Conservation (phyloP, 2,797 vertebrate genomes). For the Anabacerthia variegaticeps region DNA sequence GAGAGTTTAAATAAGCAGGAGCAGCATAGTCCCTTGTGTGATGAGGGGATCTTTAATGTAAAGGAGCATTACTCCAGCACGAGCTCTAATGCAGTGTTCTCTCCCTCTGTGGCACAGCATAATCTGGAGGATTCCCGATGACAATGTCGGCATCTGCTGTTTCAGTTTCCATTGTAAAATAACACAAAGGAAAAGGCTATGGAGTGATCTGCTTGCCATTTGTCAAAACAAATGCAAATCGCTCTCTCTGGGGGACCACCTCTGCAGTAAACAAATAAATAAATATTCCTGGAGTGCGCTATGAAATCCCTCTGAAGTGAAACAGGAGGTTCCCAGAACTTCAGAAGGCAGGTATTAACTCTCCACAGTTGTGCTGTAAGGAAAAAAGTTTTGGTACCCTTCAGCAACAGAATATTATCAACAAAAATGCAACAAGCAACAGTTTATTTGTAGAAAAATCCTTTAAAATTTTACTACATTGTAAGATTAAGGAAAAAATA, state of each 20-base stretch:
- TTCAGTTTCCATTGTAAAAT: background rate
- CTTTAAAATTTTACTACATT: slow-evolving; percentile 81
- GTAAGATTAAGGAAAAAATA: slow-evolving; percentile 89
- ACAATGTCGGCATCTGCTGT: background rate
- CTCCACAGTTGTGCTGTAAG: background rate
- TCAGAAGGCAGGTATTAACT: background rate
- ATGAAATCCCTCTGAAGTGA: background rate
- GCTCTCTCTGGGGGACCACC: background rate
- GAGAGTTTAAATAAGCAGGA: background rate
- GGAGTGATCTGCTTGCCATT: background rate
- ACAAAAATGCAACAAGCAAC: slow-evolving; percentile 74
- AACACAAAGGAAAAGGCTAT: background rate
- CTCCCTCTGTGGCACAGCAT: background rate
- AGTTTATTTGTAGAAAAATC: slow-evolving; percentile 78
- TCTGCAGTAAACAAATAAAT: background rate
- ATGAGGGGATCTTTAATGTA: background rate
- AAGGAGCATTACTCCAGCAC: background rate
- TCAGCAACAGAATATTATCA: background rate
- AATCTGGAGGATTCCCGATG: background rate
- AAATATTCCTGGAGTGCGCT: background rate
- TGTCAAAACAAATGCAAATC: background rate
- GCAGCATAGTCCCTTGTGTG: background rate
- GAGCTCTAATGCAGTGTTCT: background rate
- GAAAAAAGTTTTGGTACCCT: background rate
- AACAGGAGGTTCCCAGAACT: background rate